Evolutionary conservation across 2,113 vertebrate species (phyloP).

Genomic region (Limnothrissa miodon): DNA sequence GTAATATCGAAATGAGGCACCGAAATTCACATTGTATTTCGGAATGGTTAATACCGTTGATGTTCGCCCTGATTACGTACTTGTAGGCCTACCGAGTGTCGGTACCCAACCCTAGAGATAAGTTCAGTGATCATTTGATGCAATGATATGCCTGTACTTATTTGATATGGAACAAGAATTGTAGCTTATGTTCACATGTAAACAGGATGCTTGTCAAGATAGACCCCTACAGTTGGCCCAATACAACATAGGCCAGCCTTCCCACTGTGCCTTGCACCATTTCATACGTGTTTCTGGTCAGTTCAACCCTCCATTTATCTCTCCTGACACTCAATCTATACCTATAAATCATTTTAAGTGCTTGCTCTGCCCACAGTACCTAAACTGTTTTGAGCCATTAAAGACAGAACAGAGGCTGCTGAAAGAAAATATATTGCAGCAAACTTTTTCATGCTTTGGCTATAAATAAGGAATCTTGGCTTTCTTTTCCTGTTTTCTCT

Average conservation of each 20-base stretch:
- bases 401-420: conserved; percentile 26
- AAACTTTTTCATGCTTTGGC: conserved; percentile 30
- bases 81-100: no score
- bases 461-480: conserved; percentile 9
- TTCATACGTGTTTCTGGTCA: conserved; percentile 39
- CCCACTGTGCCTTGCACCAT: conserved; percentile 24
- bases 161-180: not conserved
- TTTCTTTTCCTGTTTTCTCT: conserved; percentile 25
- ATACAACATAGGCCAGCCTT: not conserved
- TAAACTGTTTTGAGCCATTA: conserved; percentile 43
- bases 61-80: no score
- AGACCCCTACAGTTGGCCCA: not conserved
- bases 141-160: not conserved
- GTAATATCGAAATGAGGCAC: no score
- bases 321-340: conserved; percentile 49
- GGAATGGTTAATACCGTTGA: no score
- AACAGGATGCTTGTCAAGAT: not conserved
- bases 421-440: conserved; percentile 29
- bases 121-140: not conserved
- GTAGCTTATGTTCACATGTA: not conserved
- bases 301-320: conserved; percentile 46
- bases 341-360: conserved; percentile 51
- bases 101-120: no score
- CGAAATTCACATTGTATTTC: no score
- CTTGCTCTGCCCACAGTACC: conserved; percentile 27